Conservation (phyloP, 2,113 vertebrate genomes). For the Opisthocomus hoazin region DNA sequence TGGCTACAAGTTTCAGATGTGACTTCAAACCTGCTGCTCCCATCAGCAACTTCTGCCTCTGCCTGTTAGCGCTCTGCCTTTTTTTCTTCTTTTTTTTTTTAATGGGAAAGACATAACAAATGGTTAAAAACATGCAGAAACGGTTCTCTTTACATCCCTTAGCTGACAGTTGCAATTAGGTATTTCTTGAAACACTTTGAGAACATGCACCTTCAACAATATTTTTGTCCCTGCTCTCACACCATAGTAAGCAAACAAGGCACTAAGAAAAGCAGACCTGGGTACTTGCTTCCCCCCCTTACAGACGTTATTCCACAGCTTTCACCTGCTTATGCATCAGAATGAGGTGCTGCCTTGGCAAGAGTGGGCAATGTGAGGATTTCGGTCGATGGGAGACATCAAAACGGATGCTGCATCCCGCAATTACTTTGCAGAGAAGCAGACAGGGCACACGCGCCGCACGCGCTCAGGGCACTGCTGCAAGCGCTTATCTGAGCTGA, state of each 20-base stretch:
- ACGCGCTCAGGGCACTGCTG: neutral
- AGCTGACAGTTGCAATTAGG: neutral
- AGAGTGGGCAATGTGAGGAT: neutral
- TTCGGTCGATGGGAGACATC: neutral
- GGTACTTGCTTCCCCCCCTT: neutral
- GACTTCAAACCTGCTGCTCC: neutral
- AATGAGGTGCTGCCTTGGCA: neutral
- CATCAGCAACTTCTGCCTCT: neutral
- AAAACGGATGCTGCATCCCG: neutral
- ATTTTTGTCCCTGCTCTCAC: neutral
- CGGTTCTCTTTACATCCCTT: neutral
- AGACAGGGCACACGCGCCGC: rapidly evolving
- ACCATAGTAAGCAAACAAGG: neutral
- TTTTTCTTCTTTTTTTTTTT: neutral
- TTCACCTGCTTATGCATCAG: neutral
- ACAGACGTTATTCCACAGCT: neutral
- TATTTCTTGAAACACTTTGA: neutral
- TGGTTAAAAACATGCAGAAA: neutral
- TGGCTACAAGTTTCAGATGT: neutral
- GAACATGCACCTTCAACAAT: neutral
- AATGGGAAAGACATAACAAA: neutral
- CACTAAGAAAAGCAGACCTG: neutral
- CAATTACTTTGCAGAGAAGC: neutral
- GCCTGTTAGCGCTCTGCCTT: neutral
- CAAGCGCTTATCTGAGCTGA: neutral